Evolutionary conservation across 2,797 vertebrate genomes (phyloP).

Genomic region (Muscicapa striata): DNA sequence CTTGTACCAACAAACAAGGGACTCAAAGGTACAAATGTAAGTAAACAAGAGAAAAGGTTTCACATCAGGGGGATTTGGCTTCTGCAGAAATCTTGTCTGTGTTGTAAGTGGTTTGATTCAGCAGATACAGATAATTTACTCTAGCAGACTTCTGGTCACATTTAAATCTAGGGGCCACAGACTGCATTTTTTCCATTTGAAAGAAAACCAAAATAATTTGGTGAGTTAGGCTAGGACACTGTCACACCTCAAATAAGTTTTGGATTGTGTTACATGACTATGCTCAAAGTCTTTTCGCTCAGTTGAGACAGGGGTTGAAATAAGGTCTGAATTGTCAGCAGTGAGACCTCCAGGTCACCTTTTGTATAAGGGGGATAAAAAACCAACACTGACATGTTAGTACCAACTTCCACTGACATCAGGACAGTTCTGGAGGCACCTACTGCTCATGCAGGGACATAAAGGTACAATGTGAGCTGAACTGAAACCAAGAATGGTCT

Average conservation of each 20-base stretch:
- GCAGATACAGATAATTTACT: neutral
- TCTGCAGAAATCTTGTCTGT: neutral
- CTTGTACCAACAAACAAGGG: constrained; percentile 88
- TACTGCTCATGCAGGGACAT: neutral
- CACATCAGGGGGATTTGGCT: neutral
- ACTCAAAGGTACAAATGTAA: constrained; percentile 82
- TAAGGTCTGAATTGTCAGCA: neutral
- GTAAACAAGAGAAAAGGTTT: constrained; percentile 24
- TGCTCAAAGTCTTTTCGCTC: neutral
- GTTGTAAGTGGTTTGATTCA: neutral
- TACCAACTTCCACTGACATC: neutral
- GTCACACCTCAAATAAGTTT: neutral
- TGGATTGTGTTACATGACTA: neutral
- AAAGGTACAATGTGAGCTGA: neutral
- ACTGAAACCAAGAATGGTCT: neutral
- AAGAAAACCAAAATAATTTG: neutral
- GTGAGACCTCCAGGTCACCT: neutral
- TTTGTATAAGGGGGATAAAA: neutral
- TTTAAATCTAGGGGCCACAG: neutral
- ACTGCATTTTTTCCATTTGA: neutral
- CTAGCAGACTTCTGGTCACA: neutral
- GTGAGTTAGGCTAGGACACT: neutral
- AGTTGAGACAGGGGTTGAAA: neutral
- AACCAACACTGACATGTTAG: neutral
- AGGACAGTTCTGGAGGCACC: neutral